Evolutionary conservation across 1,140 invertebrate genomes (phyloP).

Genomic region (Belonocnema kinseyi): DNA sequence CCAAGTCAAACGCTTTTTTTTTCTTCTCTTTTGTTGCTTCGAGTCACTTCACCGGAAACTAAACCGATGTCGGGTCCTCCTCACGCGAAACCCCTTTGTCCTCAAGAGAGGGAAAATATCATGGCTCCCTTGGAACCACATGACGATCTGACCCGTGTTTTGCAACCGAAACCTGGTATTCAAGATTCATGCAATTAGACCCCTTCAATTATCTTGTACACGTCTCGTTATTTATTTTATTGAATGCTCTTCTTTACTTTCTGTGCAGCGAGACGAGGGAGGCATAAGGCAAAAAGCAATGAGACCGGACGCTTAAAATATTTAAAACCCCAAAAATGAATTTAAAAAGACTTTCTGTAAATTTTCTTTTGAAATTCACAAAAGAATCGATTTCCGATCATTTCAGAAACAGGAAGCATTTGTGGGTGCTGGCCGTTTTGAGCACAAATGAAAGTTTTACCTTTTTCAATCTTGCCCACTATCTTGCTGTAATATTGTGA

Average conservation of each 20-base stretch:
- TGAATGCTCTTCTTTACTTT: constrained; percentile 61
- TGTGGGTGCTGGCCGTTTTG: constrained; percentile 12
- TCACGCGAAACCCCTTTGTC: constrained; percentile 64
- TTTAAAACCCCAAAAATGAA: constrained; percentile 6
- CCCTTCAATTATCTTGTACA: constrained; percentile 69
- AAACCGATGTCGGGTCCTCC: constrained; percentile 57
- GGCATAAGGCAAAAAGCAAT: neutral
- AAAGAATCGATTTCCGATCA: constrained; percentile 33
- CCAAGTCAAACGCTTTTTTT: constrained; percentile 44
- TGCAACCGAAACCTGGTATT: constrained; percentile 58
- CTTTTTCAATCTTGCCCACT: neutral
- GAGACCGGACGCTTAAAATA: constrained; percentile 3
- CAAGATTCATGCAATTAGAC: constrained; percentile 68
- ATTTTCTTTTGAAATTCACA: constrained; percentile 19
- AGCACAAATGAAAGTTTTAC: neutral
- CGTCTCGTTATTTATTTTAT: constrained; percentile 67
- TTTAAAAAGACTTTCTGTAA: constrained; percentile 3
- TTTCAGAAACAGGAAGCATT: constrained; percentile 30
- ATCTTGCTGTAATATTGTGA: neutral
- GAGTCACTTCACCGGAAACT: constrained; percentile 65
- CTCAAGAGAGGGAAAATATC: constrained; percentile 41
- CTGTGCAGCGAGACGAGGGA: constrained; percentile 45
- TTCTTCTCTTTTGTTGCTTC: constrained; percentile 58
- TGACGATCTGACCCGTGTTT: constrained; percentile 59
- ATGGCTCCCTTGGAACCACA: constrained; percentile 55